Base-by-base conservation (phyloP, 1,140 invertebrate genomes). In the Anagrus nilaparvatae region DNA sequence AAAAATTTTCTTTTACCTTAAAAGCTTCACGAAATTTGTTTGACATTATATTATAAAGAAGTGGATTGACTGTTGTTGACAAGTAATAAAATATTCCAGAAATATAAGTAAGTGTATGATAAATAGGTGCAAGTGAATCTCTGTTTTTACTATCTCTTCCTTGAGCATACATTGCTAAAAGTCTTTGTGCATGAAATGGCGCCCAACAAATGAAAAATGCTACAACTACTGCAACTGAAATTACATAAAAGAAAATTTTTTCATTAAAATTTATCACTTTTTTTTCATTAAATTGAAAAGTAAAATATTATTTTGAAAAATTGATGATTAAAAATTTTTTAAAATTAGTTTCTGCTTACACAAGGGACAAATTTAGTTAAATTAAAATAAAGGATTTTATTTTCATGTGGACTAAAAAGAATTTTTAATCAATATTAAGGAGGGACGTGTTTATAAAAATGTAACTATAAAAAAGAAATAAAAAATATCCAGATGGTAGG, bases 151-250 rank as follows among this genome's bases (percentile, higher is more conserved):
- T 48, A 46, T 68, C 21, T 53, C 48, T 46, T 68, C 53, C 45
- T 67, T 61, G 18, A 5, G 74, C 78, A 43, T 86, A 84, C 6
- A 84, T 77, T 1, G 81, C 82, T 17, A 86, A 70, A 5, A 91
- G 62, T 8, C 87, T 69, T 56, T 97, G 92, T 0, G 85, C 81
- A 58, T 96, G 91, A 62, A 94, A 95, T 3, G 92, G 91, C 1
- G 88, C 87, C 88, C 90, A 97, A 65, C 90, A 95, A 12, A 93
- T 72, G 66, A 95, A 94, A 64, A 97, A 97, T 1, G 88, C 84
- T 2, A 90, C 81, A 1, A 94, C 91, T 2, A 97, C 92, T 23
- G 88, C 89, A 54, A 94, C 91, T 95, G 76, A 29, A 70, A 71
- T 19, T 46, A 51, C 49, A 16, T 29, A 12, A 44, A 38, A 29